phyloP scores from a whole-genome alignment of 2,888 invertebrate genomes.

The Acanthosepion pharaonis region DNA sequence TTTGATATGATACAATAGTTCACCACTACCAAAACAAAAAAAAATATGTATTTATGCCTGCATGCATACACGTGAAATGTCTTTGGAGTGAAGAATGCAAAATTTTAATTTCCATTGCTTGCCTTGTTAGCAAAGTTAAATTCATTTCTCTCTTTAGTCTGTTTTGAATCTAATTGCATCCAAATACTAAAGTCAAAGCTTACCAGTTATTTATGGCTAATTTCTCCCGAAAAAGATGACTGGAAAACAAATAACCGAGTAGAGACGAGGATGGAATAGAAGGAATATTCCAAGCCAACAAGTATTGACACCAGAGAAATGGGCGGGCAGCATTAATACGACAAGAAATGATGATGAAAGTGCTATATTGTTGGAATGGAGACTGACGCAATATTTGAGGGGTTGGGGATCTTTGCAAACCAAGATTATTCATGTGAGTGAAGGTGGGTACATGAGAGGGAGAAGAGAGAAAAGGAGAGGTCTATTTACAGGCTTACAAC shows the following conservation, averaged over 20 bases:
- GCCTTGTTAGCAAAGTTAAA: background rate
- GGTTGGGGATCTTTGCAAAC: background rate
- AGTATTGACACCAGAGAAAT: background rate
- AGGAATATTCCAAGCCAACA: background rate
- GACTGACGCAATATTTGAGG: constrained; percentile 1
- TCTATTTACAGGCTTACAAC: constrained; percentile 33
- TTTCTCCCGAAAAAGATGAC: background rate
- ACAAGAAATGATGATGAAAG: background rate
- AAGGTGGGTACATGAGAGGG: background rate
- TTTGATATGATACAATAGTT: too few species aligned
- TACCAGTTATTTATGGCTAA: background rate
- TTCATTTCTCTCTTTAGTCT: background rate
- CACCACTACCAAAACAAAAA: too few species aligned
- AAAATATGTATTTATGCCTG: background rate
- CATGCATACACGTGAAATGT: background rate
- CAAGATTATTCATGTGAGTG: background rate
- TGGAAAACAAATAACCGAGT: background rate
- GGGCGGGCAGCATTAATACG: background rate
- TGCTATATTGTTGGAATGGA: constrained; percentile 18
- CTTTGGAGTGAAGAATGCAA: background rate
- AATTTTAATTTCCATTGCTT: background rate
- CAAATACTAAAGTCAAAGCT: constrained; percentile 21
- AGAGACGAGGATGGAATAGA: background rate
- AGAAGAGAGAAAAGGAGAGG: background rate
- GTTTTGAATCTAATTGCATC: background rate